phyloP scores from a whole-genome alignment of 2,797 vertebrate genomes.

The Microtus agrestis region DNA sequence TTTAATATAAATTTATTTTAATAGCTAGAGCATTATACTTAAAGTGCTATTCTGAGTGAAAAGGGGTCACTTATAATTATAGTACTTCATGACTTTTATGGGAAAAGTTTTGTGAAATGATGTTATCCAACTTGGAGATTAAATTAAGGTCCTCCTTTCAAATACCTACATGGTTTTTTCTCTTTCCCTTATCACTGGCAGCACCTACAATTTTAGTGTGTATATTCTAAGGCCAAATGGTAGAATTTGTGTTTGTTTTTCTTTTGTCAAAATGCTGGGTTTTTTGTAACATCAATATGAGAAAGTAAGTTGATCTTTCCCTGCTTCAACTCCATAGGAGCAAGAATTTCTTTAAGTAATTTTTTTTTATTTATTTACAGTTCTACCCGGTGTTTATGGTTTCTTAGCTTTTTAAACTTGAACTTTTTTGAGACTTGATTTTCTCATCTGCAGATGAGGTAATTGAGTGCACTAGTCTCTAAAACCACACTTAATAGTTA shows the following conservation, averaged over 20 bases:
- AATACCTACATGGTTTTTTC: background rate
- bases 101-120: background rate
- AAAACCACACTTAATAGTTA: background rate
- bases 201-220: background rate
- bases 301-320: background rate
- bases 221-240: background rate
- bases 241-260: background rate
- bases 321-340: background rate
- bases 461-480: background rate
- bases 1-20: constrained; percentile 39
- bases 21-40: background rate
- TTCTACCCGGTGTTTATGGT: background rate
- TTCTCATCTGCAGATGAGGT: constrained; percentile 50
- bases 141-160: background rate
- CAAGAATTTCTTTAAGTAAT: background rate
- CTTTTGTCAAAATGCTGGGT: background rate
- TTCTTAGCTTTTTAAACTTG: background rate
- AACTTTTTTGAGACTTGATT: background rate
- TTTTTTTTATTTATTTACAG: background rate
- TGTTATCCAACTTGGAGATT: constrained; percentile 27
- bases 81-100: background rate
- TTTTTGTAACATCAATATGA: background rate
- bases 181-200: background rate
- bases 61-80: background rate
- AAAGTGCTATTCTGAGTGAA: background rate